These are phyloP conservation scores for Minunthozetes semirufus DNA, from an alignment of 2,888 invertebrate genomes.

Conservation along the genomic window DNA sequence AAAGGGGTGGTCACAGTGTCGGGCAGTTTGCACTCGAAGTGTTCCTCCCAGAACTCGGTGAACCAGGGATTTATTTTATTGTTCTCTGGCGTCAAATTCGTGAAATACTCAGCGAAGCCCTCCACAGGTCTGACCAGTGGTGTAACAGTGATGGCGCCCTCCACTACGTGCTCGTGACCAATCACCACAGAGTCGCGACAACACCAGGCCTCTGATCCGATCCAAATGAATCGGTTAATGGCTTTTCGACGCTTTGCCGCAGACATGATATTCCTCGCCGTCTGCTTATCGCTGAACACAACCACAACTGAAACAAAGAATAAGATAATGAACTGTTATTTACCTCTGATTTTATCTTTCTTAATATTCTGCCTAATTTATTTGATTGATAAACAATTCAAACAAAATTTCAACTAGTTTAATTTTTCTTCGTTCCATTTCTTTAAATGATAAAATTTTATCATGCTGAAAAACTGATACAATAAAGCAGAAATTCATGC, in stretches of 20 bases:
- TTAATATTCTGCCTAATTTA: too few relatives aligned
- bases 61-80: constrained; percentile 53
- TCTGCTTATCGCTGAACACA: constrained; percentile 52
- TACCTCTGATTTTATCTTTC: too few relatives aligned
- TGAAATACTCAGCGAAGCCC: constrained; percentile 55
- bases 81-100: constrained; percentile 46
- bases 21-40: constrained; percentile 47
- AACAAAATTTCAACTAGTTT: too few relatives aligned
- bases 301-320: constrained; percentile 53
- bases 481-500: too few relatives aligned
- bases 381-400: too few relatives aligned
- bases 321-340: too few relatives aligned
- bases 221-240: constrained; percentile 51
- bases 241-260: constrained; percentile 48
- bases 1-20: constrained; percentile 36
- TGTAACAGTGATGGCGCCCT: constrained; percentile 55
- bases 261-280: constrained; percentile 50
- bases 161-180: constrained; percentile 48
- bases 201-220: constrained; percentile 56
- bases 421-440: too few relatives aligned
- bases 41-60: constrained; percentile 52
- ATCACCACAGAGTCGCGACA: constrained; percentile 44
- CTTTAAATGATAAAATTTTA: too few relatives aligned
- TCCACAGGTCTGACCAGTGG: constrained; percentile 51
- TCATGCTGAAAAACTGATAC: too few relatives aligned